phyloP scores from a whole-genome alignment of 2,797 vertebrate species.

The Amniataba percoides region DNA sequence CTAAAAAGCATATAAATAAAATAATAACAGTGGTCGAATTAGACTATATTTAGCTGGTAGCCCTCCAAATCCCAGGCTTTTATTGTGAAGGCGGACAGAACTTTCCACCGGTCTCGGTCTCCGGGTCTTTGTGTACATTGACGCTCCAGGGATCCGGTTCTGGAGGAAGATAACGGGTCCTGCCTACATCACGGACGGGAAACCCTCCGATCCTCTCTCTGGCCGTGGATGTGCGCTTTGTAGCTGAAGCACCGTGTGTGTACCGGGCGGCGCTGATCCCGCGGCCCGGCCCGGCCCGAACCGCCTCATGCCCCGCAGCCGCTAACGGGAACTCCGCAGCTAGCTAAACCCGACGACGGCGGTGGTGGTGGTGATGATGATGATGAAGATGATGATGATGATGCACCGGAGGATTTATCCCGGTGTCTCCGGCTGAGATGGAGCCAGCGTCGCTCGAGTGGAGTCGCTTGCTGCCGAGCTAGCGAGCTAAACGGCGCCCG shows the following conservation, averaged over 20 bases:
- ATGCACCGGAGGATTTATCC: conserved; percentile 78
- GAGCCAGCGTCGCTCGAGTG: conserved; percentile 71
- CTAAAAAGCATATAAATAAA: too few species aligned
- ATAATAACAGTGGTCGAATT: too few species aligned
- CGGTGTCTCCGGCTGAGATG: conserved; percentile 79
- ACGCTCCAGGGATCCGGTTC: conserved; percentile 42
- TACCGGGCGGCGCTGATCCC: neutral
- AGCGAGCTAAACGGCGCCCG: conserved; percentile 64
- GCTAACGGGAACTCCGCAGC: conserved; percentile 49
- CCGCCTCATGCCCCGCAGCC: conserved; percentile 9
- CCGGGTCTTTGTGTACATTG: conserved; percentile 48
- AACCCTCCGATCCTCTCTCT: conserved; percentile 13
- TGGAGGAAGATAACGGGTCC: conserved; percentile 71
- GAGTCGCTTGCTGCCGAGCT: conserved; percentile 75
- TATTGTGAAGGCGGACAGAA: conserved; percentile 54
- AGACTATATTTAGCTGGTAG: neutral
- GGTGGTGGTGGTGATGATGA: neutral
- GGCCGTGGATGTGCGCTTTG: conserved; percentile 18
- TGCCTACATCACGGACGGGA: conserved; percentile 8
- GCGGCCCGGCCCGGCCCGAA: neutral
- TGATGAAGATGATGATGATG: conserved; percentile 67
- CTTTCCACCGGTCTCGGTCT: conserved; percentile 6
- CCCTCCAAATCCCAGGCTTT: conserved; percentile 16
- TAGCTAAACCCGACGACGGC: conserved; percentile 55
- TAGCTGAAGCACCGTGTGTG: neutral